phyloP scores from a whole-genome alignment of 2,888 invertebrate genomes.

The Acanthosepion esculentum region DNA sequence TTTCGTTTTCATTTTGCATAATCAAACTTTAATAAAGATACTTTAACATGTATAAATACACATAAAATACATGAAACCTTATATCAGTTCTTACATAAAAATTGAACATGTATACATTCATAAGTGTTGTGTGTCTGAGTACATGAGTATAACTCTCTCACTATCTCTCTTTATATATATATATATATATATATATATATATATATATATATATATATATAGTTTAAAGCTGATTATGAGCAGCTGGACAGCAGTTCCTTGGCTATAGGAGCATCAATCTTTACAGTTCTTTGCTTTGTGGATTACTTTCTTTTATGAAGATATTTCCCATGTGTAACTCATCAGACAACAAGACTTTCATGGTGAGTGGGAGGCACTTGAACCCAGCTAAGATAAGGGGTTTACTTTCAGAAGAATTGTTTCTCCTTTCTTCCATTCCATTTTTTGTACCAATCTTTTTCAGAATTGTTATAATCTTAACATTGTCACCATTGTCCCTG shows the following conservation, averaged over 20 bases:
- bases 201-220: too few species aligned
- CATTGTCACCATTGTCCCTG: background rate
- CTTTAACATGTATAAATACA: too few species aligned
- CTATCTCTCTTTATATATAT: background rate
- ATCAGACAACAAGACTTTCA: background rate
- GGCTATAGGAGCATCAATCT: background rate
- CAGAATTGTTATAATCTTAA: background rate
- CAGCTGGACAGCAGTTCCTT: background rate
- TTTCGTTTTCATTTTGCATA: too few species aligned
- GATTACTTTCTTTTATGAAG: background rate
- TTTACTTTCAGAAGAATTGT: background rate
- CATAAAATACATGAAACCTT: too few species aligned
- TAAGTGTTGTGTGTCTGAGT: background rate
- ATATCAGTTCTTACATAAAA: too few species aligned
- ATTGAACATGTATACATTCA: background rate
- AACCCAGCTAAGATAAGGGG: background rate
- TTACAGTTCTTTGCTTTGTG: background rate
- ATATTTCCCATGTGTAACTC: background rate
- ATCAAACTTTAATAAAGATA: too few species aligned
- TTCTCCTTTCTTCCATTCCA: background rate
- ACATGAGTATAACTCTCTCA: background rate
- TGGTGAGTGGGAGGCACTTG: background rate
- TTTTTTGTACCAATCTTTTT: background rate
- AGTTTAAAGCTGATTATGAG: constrained; percentile 2
- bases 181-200: background rate